phyloP scores from a whole-genome alignment of 2,797 vertebrate genomes.

The Peromyscus aztecus region DNA sequence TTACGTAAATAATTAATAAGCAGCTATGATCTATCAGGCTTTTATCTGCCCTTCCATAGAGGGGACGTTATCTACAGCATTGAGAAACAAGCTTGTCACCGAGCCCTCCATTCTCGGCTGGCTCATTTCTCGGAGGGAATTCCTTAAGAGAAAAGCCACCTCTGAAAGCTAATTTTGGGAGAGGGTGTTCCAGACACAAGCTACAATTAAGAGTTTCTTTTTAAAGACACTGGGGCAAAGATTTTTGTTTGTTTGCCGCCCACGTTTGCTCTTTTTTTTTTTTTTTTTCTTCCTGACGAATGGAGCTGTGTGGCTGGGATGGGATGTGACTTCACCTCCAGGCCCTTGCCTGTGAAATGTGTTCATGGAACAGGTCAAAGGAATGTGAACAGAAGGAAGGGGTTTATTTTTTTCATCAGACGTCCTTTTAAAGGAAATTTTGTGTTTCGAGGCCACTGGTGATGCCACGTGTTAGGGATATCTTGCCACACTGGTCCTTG shows the following conservation, averaged over 20 bases:
- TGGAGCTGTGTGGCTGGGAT: neutral
- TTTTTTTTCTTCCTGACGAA: neutral
- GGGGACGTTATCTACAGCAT: slow-evolving; percentile 64
- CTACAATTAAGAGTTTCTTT: slow-evolving; percentile 35
- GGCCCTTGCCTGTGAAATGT: neutral
- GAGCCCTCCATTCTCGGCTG: slow-evolving; percentile 9
- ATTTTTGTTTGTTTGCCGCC: neutral
- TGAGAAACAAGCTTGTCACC: slow-evolving; percentile 62
- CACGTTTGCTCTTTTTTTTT: slow-evolving; percentile 3
- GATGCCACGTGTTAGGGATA: neutral
- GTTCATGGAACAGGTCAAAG: neutral
- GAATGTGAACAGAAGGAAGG: neutral
- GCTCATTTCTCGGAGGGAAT: slow-evolving; percentile 47
- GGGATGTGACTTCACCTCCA: neutral
- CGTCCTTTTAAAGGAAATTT: neutral
- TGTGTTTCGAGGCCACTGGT: neutral
- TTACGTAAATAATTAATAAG: slow-evolving; percentile 87
- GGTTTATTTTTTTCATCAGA: neutral
- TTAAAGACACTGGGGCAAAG: neutral
- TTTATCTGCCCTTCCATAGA: slow-evolving; percentile 78
- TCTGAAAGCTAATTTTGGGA: slow-evolving; percentile 51
- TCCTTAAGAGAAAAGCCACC: slow-evolving; percentile 62
- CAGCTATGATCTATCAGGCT: slow-evolving; percentile 78
- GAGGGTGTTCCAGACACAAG: neutral
- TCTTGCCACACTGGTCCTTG: neutral